These are phyloP conservation scores for Halocynthia aurantium DNA, from an alignment of 23 tunicate genomes.

Conservation along the genomic window DNA sequence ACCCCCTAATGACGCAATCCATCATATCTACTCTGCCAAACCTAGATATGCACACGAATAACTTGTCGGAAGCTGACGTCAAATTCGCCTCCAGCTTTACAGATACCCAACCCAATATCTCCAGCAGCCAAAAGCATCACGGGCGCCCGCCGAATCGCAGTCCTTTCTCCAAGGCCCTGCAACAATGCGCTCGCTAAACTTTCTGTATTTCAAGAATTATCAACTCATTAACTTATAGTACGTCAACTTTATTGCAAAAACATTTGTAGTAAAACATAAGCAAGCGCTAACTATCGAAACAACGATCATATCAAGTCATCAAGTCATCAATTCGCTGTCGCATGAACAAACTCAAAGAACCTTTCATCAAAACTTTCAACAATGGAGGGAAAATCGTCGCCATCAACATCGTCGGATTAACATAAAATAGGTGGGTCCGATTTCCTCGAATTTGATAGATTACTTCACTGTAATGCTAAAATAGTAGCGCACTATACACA, in stretches of 20 bases:
- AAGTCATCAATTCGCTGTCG: too few species aligned
- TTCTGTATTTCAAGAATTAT: too few species aligned
- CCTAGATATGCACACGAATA: background rate
- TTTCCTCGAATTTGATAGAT: too few species aligned
- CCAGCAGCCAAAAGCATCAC: background rate
- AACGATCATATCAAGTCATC: too few species aligned
- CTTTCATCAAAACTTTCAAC: too few species aligned
- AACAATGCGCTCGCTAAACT: background rate
- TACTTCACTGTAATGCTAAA: too few species aligned
- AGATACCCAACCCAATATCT: background rate
- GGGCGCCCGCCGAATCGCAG: background rate
- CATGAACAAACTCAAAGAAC: too few species aligned
- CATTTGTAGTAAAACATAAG: background rate
- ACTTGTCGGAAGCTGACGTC: background rate
- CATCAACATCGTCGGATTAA: too few species aligned
- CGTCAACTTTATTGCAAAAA: background rate
- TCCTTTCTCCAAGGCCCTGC: background rate
- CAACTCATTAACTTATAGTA: too few species aligned
- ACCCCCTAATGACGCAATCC: constrained; percentile 1
- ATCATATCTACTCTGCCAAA: background rate
- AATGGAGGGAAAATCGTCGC: too few species aligned
- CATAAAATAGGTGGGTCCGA: too few species aligned
- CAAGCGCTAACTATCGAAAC: background rate
- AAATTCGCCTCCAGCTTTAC: background rate
- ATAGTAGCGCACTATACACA: too few species aligned